These are phyloP conservation scores for Pseudochirops cupreus DNA, from an alignment of 2,797 vertebrate species.

Conservation along the genomic window DNA sequence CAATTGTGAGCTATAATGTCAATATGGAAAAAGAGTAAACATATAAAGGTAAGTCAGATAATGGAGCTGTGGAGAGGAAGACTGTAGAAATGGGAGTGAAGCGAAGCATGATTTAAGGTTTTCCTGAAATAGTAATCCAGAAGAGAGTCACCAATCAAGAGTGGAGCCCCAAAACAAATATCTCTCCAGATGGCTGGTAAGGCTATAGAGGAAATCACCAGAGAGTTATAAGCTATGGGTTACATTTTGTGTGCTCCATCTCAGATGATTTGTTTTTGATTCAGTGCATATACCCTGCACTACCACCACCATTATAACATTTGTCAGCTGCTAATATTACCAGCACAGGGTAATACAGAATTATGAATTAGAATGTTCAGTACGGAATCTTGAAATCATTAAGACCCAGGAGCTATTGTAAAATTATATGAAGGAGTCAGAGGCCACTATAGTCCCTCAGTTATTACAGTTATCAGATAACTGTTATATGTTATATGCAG, in stretches of 20 bases:
- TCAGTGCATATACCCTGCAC: background rate
- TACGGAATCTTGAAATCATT: background rate
- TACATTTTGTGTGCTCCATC: background rate
- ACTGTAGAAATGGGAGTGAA: background rate
- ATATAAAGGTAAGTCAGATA: background rate
- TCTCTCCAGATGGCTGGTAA: background rate
- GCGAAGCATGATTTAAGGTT: background rate
- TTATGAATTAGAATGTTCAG: background rate
- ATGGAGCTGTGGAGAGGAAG: background rate
- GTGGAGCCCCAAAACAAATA: background rate
- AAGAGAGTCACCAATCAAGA: background rate
- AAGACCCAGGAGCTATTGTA: background rate
- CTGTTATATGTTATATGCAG: background rate
- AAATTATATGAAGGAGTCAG: background rate
- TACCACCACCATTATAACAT: background rate
- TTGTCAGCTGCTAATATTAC: background rate
- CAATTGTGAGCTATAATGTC: background rate
- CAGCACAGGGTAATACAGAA: background rate
- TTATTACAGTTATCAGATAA: background rate
- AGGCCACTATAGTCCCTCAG: background rate
- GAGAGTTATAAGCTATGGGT: background rate
- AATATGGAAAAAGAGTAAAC: background rate
- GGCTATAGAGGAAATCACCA: background rate
- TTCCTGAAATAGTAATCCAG: background rate
- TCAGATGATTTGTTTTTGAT: background rate